Evolutionary conservation across 2,797 vertebrate genomes (phyloP), one percentile per base, ranked within the genome.

Genomic region (Microctenopoma stevenorrisi): DNA sequence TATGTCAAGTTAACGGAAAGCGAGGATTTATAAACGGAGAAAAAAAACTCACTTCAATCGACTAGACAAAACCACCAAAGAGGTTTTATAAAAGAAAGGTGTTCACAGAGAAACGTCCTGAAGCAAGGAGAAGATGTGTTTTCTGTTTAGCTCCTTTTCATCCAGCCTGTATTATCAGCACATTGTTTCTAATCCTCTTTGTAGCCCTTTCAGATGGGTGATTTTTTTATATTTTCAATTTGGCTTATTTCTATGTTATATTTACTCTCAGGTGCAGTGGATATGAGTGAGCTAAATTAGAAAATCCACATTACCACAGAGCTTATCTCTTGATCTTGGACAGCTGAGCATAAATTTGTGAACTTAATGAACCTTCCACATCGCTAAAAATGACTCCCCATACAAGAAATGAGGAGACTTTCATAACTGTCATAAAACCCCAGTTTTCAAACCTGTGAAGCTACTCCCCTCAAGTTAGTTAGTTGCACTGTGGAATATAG

Each of bases 261-360:
- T 60, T 68, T 65, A 68, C 56, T 50, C 53, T 38, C 35, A 28
- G 46, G 14, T 49, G 11, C 47, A 37, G 54, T 13, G 46, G 48
- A 43, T 57, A 26, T 60, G 42, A 60, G 26, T 61, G 38, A 81
- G 57, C 58, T 44, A 38, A 56, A 61, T 55, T 64, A 73, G 44
- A 61, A 76, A 69, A 79, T 77, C 57, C 71, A 30, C 37, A 43
- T 13, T 25, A 44, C 61, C 48, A 43, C 53, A 42, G 22, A 56
- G 64, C 18, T 76, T 53, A 43, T 72, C 60, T 69, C 54, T 49
- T 60, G 63, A 63, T 68, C 51, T 18, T 26, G 28, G 44, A 44
- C 38, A 42, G 73, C 55, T n/a, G 22, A 67, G 33, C 28, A 9
- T 38, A 33, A 7, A 79, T 65, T 35, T 40, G 30, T 30, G 14